A percentile compares a stretch with the other conserved stretches of the same genome.
These are phyloP conservation scores for Leptopilina syphax DNA, from an alignment of 2,888 invertebrate species.

Conservation along the genomic window DNA sequence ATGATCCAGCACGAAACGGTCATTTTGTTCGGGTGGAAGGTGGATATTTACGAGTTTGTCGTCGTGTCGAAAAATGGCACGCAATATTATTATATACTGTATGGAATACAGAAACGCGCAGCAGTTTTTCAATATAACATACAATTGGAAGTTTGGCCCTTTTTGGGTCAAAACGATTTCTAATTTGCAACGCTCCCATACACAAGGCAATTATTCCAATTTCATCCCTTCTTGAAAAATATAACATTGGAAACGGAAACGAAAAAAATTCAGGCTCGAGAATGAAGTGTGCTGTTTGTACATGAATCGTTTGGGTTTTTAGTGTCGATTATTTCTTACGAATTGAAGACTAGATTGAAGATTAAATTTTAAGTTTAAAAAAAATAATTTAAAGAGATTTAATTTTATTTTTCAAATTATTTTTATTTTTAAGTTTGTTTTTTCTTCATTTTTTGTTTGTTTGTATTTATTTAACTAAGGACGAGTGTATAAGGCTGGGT, in stretches of 20 bases:
- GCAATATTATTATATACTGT: slow-evolving; percentile 12
- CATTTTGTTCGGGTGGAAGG: slow-evolving; percentile 44
- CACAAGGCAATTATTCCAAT: slow-evolving; percentile 47
- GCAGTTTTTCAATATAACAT: slow-evolving; percentile 38
- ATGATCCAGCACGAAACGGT: slow-evolving; percentile 34
- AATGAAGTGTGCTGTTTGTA: not conserved
- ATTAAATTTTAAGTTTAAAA: too few relatives aligned
- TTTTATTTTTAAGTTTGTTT: too few relatives aligned
- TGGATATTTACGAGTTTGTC: slow-evolving; percentile 51
- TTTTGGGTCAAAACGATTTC: slow-evolving; percentile 39
- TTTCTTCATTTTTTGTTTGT: too few relatives aligned
- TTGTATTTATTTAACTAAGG: too few relatives aligned
- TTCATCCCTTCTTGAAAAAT: not conserved
- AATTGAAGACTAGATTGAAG: too few relatives aligned
- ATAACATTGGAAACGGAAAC: slow-evolving; percentile 1
- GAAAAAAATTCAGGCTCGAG: not conserved
- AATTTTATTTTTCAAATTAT: too few relatives aligned
- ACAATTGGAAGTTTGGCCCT: slow-evolving; percentile 5
- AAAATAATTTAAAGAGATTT: too few relatives aligned
- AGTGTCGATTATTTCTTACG: not conserved
- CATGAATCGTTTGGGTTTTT: not conserved
- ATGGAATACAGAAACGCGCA: slow-evolving; percentile 32
- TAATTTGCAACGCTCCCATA: slow-evolving; percentile 42
- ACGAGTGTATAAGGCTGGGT: too few relatives aligned
- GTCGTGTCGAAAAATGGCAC: slow-evolving; percentile 34